A percentile compares a stretch with the other conserved stretches of the same genome.
Conservation (phyloP, 2,113 vertebrate genomes). For the Archilochus colubris region DNA sequence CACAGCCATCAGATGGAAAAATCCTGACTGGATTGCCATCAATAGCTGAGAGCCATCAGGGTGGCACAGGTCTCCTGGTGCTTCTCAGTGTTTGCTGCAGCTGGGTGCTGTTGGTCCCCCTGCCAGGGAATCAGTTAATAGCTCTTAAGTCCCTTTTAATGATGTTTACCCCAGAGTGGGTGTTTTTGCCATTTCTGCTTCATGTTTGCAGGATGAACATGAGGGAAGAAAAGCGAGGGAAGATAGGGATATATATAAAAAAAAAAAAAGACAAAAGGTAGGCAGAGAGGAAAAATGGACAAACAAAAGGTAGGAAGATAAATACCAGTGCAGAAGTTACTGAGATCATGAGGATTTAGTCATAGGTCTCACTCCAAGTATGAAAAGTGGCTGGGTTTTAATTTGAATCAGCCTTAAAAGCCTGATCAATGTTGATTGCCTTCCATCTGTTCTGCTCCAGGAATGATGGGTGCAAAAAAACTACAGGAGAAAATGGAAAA, state of each 20-base stretch:
- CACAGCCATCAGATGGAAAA: not conserved
- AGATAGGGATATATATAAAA: not conserved
- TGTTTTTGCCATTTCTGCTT: not conserved
- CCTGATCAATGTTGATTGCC: not conserved
- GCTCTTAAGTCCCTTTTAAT: not conserved
- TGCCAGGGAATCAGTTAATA: not conserved
- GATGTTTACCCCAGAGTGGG: not conserved
- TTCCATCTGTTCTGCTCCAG: not conserved
- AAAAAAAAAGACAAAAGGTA: not conserved
- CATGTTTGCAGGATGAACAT: not conserved
- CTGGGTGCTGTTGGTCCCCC: not conserved
- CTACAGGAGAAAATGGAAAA: not conserved
- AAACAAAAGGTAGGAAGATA: not conserved
- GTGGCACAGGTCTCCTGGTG: not conserved
- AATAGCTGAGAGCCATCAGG: not conserved
- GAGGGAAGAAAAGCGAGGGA: not conserved
- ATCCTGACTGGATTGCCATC: not conserved
- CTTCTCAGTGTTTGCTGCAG: not conserved
- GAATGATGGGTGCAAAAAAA: not conserved
- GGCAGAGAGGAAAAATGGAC: not conserved
- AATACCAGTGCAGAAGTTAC: not conserved
- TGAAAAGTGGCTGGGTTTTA: not conserved
- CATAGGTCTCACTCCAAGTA: not conserved
- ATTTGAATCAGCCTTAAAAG: not conserved
- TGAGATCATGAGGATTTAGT: not conserved